Base-by-base conservation (phyloP, 2,888 invertebrate species). In the Uropetala carovei region DNA sequence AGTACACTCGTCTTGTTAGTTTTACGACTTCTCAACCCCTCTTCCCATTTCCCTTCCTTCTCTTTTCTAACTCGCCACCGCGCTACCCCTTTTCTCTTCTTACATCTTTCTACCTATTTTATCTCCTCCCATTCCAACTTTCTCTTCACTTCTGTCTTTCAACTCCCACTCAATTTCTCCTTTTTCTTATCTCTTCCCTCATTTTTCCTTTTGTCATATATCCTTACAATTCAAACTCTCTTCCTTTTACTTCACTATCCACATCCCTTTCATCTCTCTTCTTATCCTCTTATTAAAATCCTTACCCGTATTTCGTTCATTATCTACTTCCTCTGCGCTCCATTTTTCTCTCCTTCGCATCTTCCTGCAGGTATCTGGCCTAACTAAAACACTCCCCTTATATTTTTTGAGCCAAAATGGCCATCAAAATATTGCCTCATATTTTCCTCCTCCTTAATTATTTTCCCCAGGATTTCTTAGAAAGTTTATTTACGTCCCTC, bases 1-100 rank as follows among this genome's bases (percentile, higher is more conserved):
- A 75, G 75, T 75, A 75, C 75, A 75, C 75, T 75, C 75, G 75
- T 75, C 75, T 75, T 75, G 75, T 75, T 75, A 75, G 75, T 75
- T 75, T 75, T 75, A 75, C 75, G 75, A 89, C 43, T 22, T 64
- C 60, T 43, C 60, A 14, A 27, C 84, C 84, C n/a, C 30, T 86
- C 60, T 30, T 86, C 10, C 22, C 86, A 1, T 3, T 22, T 3
- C 27, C 14, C 82, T 43, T 27, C 14, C 82, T 43, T 27, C 82
- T 43, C 82, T 11, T 30, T 43, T 27, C n/a, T 10, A n/a, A 10
- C 10, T 75, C 7, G 5, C 82, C 82, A 14, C 60, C 60, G 22
- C 27, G 30, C 16, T 16, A 30, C 58, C 14, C 85, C 22, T 60
- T 27, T 60, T 60, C 59, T 16, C 27, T 8, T 14, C 30, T 30